Conservation (phyloP, 2,797 vertebrate genomes). For the Sebastes hubbsi region DNA sequence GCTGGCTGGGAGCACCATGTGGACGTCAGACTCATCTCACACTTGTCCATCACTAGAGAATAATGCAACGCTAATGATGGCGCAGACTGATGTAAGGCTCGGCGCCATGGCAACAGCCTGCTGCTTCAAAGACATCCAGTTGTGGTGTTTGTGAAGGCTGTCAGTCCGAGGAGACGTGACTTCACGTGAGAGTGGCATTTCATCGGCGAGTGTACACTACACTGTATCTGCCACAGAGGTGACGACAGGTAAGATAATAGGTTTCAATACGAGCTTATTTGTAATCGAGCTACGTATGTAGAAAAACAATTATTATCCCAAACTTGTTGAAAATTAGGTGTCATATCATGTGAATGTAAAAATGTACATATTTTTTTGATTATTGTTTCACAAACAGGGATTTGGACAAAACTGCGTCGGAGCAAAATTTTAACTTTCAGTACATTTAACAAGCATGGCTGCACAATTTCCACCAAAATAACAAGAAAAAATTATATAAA, state of each 20-base stretch:
- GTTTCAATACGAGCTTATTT: background rate
- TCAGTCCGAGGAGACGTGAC: conserved; percentile 9
- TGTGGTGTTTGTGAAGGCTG: conserved; percentile 31
- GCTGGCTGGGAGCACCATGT: conserved; percentile 45
- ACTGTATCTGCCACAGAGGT: background rate
- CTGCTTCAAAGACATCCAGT: conserved; percentile 35
- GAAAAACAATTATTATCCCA: background rate
- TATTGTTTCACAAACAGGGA: too few species aligned
- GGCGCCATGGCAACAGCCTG: conserved; percentile 61
- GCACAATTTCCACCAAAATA: background rate
- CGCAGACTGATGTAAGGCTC: conserved; percentile 18
- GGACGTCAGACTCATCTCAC: conserved; percentile 63
- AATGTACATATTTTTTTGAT: background rate
- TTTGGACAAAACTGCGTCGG: too few species aligned
- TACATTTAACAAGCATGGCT: background rate
- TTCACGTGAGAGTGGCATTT: conserved; percentile 2
- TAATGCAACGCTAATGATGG: conserved; percentile 51
- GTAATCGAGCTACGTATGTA: background rate
- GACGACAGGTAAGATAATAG: background rate
- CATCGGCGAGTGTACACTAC: background rate
- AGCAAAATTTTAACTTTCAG: too few species aligned
- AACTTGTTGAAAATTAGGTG: background rate
- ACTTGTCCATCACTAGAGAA: conserved; percentile 59
- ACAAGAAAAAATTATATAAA: accelerated
- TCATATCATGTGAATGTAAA: background rate